A percentile compares a stretch with the other conserved stretches of the same genome.
Evolutionary conservation across 1,140 invertebrate genomes (phyloP).

Genomic region (Meloidogyne floridensis): DNA sequence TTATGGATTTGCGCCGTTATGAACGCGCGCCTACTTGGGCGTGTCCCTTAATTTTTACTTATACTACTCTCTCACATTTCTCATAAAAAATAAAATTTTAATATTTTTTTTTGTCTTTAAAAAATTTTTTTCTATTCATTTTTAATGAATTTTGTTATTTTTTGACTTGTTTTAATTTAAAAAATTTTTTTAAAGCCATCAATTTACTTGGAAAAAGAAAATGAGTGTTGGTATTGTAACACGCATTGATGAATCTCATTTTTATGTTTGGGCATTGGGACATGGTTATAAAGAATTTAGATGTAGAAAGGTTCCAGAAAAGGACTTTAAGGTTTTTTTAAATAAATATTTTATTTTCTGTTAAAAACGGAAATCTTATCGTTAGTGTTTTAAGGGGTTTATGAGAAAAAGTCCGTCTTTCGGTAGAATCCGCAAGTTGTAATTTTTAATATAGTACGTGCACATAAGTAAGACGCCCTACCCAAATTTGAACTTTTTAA

Average conservation of each 20-base stretch:
- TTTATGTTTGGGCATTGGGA: conserved; percentile 1
- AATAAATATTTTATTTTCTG: background rate
- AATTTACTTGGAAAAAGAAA: background rate
- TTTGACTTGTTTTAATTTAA: too few species aligned
- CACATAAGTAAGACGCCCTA: too few species aligned
- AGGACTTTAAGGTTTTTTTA: background rate
- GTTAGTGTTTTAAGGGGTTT: background rate
- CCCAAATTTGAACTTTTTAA: too few species aligned
- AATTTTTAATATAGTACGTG: too few species aligned
- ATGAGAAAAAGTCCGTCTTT: too few species aligned
- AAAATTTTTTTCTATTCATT: background rate
- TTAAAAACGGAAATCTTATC: too few species aligned
- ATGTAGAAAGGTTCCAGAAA: background rate
- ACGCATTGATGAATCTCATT: background rate
- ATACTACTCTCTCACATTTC: background rate
- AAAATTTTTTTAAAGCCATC: background rate
- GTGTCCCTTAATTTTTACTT: background rate
- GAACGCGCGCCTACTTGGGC: too few species aligned
- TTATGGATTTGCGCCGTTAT: too few species aligned
- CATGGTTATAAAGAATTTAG: background rate
- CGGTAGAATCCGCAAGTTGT: too few species aligned
- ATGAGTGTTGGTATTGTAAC: background rate
- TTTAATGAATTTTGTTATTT: background rate
- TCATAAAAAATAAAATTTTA: background rate
- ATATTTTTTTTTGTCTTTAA: background rate